Evolutionary conservation across 2,888 invertebrate genomes (phyloP).

Genomic region (Perdita meconis): DNA sequence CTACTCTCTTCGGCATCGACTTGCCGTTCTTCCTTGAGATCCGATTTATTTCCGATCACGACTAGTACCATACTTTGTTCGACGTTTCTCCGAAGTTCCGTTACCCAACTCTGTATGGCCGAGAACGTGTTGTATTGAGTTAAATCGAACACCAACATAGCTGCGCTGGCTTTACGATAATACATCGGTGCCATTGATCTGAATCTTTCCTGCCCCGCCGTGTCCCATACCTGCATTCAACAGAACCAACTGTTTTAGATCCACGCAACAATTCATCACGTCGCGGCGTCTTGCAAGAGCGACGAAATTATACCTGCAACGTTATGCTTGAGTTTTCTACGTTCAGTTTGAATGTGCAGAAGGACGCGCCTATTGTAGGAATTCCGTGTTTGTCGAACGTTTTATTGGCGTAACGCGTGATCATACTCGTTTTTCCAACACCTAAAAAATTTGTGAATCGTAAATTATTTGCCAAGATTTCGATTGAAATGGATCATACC

Average conservation of each 20-base stretch:
- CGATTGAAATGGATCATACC: no score
- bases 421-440: constrained; percentile 95
- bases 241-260: constrained; percentile 50
- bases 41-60: constrained; percentile 94
- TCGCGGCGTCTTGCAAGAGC: no score
- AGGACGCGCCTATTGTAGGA: constrained; percentile 95
- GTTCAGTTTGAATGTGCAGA: constrained; percentile 93
- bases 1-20: constrained; percentile 89
- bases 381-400: constrained; percentile 90
- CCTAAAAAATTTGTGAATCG: constrained; percentile 86
- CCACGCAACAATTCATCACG: neutral
- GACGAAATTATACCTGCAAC: constrained; percentile 90
- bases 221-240: constrained; percentile 92
- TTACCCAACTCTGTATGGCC: constrained; percentile 94
- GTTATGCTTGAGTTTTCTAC: constrained; percentile 90
- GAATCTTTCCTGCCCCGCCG: constrained; percentile 95
- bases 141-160: constrained; percentile 94
- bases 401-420: constrained; percentile 92
- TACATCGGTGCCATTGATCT: constrained; percentile 98
- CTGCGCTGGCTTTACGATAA: constrained; percentile 95
- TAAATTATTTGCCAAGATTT: neutral
- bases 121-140: constrained; percentile 90
- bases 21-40: constrained; percentile 88
- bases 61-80: constrained; percentile 92
- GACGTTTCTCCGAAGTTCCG: constrained; percentile 91